These are phyloP conservation scores for Lamellibrachia columna DNA, from an alignment of 2,888 invertebrate genomes.

Conservation along the genomic window DNA sequence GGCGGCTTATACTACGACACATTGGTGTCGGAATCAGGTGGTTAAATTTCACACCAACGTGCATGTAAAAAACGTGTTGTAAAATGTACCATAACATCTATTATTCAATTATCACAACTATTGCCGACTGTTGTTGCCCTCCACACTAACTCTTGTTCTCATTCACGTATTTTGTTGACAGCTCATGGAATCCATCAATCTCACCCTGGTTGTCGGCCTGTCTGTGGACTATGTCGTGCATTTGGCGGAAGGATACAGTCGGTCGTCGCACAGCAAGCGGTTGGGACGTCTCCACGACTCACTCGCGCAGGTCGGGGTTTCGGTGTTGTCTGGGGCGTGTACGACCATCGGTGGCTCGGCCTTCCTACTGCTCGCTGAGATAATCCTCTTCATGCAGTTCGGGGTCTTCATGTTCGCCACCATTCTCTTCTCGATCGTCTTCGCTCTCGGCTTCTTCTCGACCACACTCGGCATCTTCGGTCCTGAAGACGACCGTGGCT, in stretches of 20 bases:
- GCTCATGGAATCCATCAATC: constrained; percentile 58
- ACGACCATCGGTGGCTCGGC: constrained; percentile 55
- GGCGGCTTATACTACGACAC: not conserved
- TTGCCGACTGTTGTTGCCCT: not conserved
- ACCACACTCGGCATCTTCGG: constrained; percentile 51
- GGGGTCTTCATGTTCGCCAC: constrained; percentile 58
- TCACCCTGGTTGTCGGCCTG: constrained; percentile 57
- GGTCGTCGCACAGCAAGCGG: constrained; percentile 49
- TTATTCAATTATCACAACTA: not conserved
- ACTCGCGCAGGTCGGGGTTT: constrained; percentile 54
- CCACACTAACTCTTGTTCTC: too few relatives aligned
- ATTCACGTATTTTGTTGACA: not conserved
- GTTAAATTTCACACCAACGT: not conserved
- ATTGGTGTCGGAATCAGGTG: not conserved
- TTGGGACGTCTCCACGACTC: constrained; percentile 51
- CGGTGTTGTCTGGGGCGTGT: constrained; percentile 56
- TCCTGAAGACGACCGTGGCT: constrained; percentile 46
- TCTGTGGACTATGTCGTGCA: constrained; percentile 61
- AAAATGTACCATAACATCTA: not conserved
- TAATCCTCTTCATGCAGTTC: constrained; percentile 58
- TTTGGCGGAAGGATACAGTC: constrained; percentile 57
- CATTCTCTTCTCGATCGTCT: constrained; percentile 53
- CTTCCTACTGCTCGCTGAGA: constrained; percentile 54
- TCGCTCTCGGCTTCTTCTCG: constrained; percentile 52
- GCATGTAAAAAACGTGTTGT: not conserved